phyloP scores from a whole-genome alignment of 2,797 vertebrate genomes.

The Rhinatrema bivittatum region DNA sequence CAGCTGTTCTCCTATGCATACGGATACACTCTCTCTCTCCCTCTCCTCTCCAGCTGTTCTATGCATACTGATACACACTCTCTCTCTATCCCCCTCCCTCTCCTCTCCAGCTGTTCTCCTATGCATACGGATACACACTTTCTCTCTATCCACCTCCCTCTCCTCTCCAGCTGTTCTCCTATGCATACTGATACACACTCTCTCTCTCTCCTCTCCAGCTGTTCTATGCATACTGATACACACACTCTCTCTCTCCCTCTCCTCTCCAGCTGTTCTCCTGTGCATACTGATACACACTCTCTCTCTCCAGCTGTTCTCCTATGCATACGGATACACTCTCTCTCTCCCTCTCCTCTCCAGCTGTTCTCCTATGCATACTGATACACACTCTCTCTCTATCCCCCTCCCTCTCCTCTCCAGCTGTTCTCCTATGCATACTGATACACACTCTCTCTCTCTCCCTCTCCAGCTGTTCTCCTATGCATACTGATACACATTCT shows the following conservation, averaged over 20 bases:
- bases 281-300: no score
- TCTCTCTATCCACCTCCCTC: background rate
- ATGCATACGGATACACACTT: constrained; percentile 62
- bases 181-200: constrained; percentile 55
- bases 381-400: background rate
- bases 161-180: constrained; percentile 65
- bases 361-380: constrained; percentile 76
- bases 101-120: constrained; percentile 65
- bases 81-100: background rate
- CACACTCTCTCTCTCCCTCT: background rate
- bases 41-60: constrained; percentile 55
- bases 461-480: no score
- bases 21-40: constrained; percentile 6
- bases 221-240: no score
- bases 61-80: no score
- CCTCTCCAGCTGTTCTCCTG: constrained; percentile 69
- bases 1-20: constrained; percentile 76
- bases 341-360: constrained; percentile 38
- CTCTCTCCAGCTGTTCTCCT: no score
- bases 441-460: no score
- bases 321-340: background rate
- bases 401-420: constrained; percentile 42
- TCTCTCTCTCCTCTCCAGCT: constrained; percentile 51
- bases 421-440: constrained; percentile 76
- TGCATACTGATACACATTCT: no score